These are phyloP conservation scores for Syrista parreyssii DNA, from an alignment of 2,888 invertebrate species.

Conservation along the genomic window DNA sequence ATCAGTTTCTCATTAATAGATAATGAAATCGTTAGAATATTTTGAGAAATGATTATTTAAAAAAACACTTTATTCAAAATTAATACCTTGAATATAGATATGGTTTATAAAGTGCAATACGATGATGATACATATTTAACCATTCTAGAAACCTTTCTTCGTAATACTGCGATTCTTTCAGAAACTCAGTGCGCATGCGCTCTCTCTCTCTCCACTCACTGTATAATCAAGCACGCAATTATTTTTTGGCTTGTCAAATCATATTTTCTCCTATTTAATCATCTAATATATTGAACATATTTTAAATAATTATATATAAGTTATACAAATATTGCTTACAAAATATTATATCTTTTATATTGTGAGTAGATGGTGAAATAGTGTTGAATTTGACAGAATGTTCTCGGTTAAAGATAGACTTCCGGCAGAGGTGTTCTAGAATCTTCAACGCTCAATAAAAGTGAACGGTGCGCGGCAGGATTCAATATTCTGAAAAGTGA, in stretches of 20 bases:
- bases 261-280: not conserved
- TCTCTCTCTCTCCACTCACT: not conserved
- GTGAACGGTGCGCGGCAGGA: slow-evolving; percentile 28
- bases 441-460: slow-evolving; percentile 48
- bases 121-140: not conserved
- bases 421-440: slow-evolving; percentile 47
- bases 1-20: not conserved
- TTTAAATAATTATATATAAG: not conserved
- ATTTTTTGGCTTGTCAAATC: not conserved
- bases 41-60: not conserved
- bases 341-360: not conserved
- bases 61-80: not conserved
- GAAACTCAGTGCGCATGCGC: not conserved
- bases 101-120: not conserved
- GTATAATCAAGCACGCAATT: not conserved
- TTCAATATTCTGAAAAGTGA: slow-evolving; percentile 36
- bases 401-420: slow-evolving; percentile 38
- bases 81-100: not conserved
- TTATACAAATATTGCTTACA: not conserved
- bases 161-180: not conserved
- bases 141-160: slow-evolving; percentile 2
- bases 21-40: not conserved
- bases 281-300: not conserved
- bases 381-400: slow-evolving; percentile 35
- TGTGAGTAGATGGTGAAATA: not conserved